These are phyloP conservation scores for Scomber colias DNA, from an alignment of 2,113 vertebrate species.

Conservation along the genomic window DNA sequence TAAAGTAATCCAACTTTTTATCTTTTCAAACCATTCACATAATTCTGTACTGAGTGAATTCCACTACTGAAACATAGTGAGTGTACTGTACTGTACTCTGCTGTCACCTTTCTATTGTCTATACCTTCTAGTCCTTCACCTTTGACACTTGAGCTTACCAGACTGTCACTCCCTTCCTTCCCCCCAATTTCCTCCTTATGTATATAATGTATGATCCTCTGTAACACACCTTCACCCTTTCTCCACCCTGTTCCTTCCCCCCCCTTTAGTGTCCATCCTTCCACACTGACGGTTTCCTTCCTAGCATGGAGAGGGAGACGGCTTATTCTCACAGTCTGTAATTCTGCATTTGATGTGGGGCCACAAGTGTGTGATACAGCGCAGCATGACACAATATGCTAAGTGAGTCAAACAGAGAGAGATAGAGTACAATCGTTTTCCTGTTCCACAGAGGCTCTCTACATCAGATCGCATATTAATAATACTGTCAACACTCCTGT, in stretches of 20 bases:
- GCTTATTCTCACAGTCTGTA: slow-evolving; percentile 3
- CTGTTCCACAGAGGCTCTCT: slow-evolving; percentile 21
- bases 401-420: slow-evolving; percentile 24
- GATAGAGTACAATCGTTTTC: slow-evolving; percentile 24
- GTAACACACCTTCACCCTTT: not conserved
- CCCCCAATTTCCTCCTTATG: not conserved
- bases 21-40: not conserved
- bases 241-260: slow-evolving; percentile 24
- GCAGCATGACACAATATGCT: slow-evolving; percentile 13
- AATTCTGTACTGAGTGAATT: too few relatives aligned
- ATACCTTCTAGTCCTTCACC: not conserved
- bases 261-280: slow-evolving; percentile 6
- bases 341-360: slow-evolving; percentile 4
- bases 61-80: not conserved
- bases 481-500: slow-evolving; percentile 52
- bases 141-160: not conserved
- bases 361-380: slow-evolving; percentile 3
- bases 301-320: not conserved
- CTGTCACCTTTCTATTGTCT: not conserved
- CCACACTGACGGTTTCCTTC: slow-evolving; percentile 18
- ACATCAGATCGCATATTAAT: slow-evolving; percentile 61
- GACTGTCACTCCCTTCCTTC: not conserved
- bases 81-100: not conserved
- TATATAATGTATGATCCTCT: not conserved
- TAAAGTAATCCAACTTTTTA: not conserved